Percentiles rank a stretch among this genome's conserved stretches.
phyloP scores from a whole-genome alignment of 2,113 vertebrate genomes.

The Perognathus longimembris region DNA sequence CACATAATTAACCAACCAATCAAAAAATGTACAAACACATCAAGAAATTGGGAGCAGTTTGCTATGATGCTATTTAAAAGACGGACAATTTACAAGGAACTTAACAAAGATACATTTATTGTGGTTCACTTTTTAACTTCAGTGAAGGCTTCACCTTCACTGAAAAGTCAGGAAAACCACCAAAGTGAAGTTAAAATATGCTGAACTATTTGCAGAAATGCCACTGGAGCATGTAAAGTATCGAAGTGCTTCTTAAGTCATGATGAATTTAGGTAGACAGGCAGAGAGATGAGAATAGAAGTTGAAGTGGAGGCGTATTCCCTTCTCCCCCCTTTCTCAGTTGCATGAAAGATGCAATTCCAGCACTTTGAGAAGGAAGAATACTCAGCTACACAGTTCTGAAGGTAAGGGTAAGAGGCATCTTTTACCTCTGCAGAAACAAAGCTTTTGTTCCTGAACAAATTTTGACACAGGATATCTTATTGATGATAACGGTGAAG shows the following conservation, averaged over 20 bases:
- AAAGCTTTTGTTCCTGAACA: background rate
- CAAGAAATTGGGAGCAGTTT: slow-evolving; percentile 46
- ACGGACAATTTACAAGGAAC: slow-evolving; percentile 47
- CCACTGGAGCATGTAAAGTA: slow-evolving; percentile 63
- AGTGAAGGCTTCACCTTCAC: slow-evolving; percentile 8
- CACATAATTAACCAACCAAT: too few relatives aligned
- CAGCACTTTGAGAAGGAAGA: background rate
- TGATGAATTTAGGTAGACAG: slow-evolving; percentile 75
- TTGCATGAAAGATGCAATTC: background rate
- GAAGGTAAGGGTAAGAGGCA: background rate
- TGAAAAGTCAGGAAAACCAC: slow-evolving; percentile 64
- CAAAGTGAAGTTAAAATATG: slow-evolving; percentile 75
- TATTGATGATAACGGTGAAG: background rate
- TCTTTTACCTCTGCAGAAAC: background rate
- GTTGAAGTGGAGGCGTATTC: slow-evolving; percentile 71
- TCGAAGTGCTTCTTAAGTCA: slow-evolving; percentile 69
- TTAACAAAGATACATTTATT: slow-evolving; percentile 60
- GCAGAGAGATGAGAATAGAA: slow-evolving; percentile 74
- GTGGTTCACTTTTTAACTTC: slow-evolving; percentile 54
- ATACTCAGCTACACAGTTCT: background rate
- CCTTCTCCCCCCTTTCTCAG: slow-evolving; percentile 14
- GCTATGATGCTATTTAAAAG: slow-evolving; percentile 31
- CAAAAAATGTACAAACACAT: background rate
- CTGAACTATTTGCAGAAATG: slow-evolving; percentile 77
- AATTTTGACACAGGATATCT: background rate